Percentiles rank a stretch among this genome's conserved stretches.
Evolutionary conservation across 2,113 vertebrate species (phyloP).

Genomic region (human): GRCh38 chr18:63507501-63508000

Average conservation of each 20-base stretch:
- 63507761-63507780: not conserved
- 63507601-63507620: not conserved
- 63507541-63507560: not conserved
- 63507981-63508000: not conserved
- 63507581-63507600: not conserved
- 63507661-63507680: not conserved
- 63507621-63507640: not conserved
- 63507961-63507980: not conserved
- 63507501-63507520: not conserved
- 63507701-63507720: not conserved
- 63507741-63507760: not conserved
- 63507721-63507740: not conserved
- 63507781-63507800: not conserved
- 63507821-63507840: rapidly evolving
- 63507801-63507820: rapidly evolving
- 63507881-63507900: not conserved
- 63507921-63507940: not conserved
- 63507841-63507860: not conserved
- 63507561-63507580: not conserved
- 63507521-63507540: no score
- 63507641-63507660: not conserved
- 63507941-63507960: not conserved
- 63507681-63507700: not conserved
- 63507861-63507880: not conserved
- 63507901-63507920: not conserved